Evolutionary conservation across 1,140 invertebrate species (phyloP), one percentile per base, ranked within the genome.

Genomic region (Sarcophaga peregrina): DNA sequence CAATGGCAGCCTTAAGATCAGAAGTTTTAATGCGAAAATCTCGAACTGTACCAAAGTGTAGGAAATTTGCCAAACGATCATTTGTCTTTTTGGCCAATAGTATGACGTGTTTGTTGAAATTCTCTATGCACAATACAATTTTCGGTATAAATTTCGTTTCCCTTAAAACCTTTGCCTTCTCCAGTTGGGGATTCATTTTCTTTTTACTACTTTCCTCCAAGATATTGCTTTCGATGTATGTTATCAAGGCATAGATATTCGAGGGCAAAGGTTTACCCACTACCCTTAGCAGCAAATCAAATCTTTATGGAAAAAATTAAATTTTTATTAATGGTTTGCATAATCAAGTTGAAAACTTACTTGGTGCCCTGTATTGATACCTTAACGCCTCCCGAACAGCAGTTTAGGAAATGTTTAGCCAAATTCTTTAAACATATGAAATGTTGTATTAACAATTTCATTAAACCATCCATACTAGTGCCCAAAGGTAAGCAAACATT

Each of bases 131-230:
- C 84, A 91, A 91, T 80, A 94, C 88, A 0, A 93, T 91, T 83
- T 92, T 92, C 4, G 93, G 93, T 85, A 94, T 93, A 5, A 90
- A 85, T 85, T 92, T 92, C 0, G 93, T 93, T 87, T 94, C 92
- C 62, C 91, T 91, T 8, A 94, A 86, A 62, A 94, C 91, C 90
- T 93, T 93, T n/a, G 91, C 92, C 17, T 92, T 91, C 72, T 92
- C 89, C 0, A 88, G 85, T 25, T 87, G 86, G 0, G 90, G 86
- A 81, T 93, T 88, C 15, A 25, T 52, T 17, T 85, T 85, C 25
- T 87, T 88, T 11, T 84, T 85, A 0, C 46, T 7, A 46, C 85
- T 76, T 7, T 85, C 84, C 17, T 88, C 85, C 11, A 90, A 78
- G n/a, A 90, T 86, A 46, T 90, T 90, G 85, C 92, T 92, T 85